Evolutionary conservation across 1,140 invertebrate genomes (phyloP).

Genomic region (Cryptotermes secundus): DNA sequence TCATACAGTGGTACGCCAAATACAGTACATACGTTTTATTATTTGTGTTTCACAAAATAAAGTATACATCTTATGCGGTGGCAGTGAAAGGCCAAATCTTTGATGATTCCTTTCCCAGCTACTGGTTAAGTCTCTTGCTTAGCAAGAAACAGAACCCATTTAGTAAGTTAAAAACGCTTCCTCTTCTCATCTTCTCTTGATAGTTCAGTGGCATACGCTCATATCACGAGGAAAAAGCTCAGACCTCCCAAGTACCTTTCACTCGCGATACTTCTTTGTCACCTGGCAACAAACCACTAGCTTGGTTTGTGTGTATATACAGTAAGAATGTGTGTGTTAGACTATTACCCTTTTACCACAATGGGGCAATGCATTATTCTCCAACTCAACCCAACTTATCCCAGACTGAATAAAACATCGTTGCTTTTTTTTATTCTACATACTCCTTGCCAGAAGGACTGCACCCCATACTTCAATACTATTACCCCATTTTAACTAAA

Average conservation of each 20-base stretch:
- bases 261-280: not conserved
- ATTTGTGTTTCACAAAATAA: conserved; percentile 33
- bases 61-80: conserved; percentile 33
- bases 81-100: conserved; percentile 35
- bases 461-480: not conserved
- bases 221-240: not conserved
- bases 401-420: not conserved
- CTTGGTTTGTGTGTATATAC: not conserved
- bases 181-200: not conserved
- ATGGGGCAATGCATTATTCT: not conserved
- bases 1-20: conserved; percentile 16
- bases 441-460: not conserved
- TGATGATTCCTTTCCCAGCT: conserved; percentile 26
- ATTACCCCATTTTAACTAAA: not conserved
- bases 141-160: not conserved
- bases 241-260: not conserved
- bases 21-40: conserved; percentile 16
- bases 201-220: not conserved
- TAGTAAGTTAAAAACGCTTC: conserved; percentile 13
- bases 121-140: conserved; percentile 1
- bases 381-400: not conserved
- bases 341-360: not conserved
- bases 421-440: not conserved
- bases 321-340: not conserved
- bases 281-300: not conserved